Percentiles rank a stretch among this genome's conserved stretches.
phyloP scores from a whole-genome alignment of 1,140 invertebrate genomes.

The Drosophila oshimai region DNA sequence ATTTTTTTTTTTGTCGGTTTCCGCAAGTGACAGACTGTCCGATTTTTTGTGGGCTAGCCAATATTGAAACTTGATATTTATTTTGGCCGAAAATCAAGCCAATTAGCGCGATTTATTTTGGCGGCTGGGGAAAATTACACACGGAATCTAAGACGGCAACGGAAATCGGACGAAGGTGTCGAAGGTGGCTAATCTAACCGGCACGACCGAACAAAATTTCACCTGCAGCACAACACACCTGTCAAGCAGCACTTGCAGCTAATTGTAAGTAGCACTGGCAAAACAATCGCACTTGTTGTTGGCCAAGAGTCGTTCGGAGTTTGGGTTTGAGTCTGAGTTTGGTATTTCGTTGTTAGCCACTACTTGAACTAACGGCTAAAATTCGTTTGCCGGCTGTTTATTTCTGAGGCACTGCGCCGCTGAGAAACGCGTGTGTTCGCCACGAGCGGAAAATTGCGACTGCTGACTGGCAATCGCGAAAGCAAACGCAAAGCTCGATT shows the following conservation, averaged over 20 bases:
- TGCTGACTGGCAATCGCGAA: conserved; percentile 40
- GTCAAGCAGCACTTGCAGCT: background rate
- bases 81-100: conserved; percentile 52
- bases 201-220: conserved; percentile 28
- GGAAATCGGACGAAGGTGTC: conserved; percentile 11
- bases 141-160: background rate
- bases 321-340: background rate
- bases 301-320: conserved; percentile 13
- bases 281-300: conserved; percentile 28
- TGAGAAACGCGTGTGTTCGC: conserved; percentile 58
- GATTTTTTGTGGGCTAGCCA: conserved; percentile 27
- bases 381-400: conserved; percentile 5
- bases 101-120: conserved; percentile 58
- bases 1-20: conserved; percentile 24
- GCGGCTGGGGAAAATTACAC: conserved; percentile 15
- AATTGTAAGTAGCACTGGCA: background rate
- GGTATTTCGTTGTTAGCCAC: conserved; percentile 19
- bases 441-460: conserved; percentile 75
- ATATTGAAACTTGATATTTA: conserved; percentile 72
- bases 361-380: conserved; percentile 26
- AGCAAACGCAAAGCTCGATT: conserved; percentile 47
- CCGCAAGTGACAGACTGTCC: conserved; percentile 18
- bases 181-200: conserved; percentile 26
- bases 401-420: background rate
- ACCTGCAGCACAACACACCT: conserved; percentile 21